phyloP scores from a whole-genome alignment of 2,888 invertebrate species.

The Creontiades dilutus region DNA sequence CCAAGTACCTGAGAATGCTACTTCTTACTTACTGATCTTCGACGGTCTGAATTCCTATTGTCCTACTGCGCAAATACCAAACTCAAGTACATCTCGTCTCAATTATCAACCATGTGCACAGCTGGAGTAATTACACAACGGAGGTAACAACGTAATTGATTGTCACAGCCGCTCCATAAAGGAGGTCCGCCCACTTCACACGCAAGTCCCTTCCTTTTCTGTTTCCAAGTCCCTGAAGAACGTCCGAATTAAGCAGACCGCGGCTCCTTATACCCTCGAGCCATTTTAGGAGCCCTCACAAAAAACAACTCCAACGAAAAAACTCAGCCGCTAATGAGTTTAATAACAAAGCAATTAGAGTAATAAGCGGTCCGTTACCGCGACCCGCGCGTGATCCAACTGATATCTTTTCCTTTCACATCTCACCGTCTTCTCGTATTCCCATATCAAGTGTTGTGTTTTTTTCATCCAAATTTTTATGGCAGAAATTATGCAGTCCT shows the following conservation, averaged over 20 bases:
- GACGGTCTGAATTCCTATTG: too few relatives aligned
- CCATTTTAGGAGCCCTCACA: neutral
- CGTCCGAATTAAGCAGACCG: neutral
- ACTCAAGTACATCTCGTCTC: too few relatives aligned
- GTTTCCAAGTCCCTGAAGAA: neutral
- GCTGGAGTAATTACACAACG: too few relatives aligned
- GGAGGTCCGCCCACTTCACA: neutral
- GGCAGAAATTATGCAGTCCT: neutral
- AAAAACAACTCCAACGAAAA: neutral
- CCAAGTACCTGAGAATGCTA: too few relatives aligned
- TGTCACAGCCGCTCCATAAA: too few relatives aligned
- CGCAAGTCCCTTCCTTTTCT: neutral
- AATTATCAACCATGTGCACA: too few relatives aligned
- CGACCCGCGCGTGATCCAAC: neutral
- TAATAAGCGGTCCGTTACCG: conserved; percentile 19
- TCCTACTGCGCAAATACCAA: too few relatives aligned
- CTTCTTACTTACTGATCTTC: too few relatives aligned
- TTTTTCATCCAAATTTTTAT: neutral
- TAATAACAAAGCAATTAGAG: conserved; percentile 27
- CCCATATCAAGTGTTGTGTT: neutral
- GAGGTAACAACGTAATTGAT: too few relatives aligned
- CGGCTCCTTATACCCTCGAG: neutral
- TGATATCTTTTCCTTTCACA: neutral
- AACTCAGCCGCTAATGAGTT: conserved; percentile 16
- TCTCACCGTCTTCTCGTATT: neutral